Evolutionary conservation across 2,888 invertebrate species (phyloP).

Genomic region (Uloborus plumipes): DNA sequence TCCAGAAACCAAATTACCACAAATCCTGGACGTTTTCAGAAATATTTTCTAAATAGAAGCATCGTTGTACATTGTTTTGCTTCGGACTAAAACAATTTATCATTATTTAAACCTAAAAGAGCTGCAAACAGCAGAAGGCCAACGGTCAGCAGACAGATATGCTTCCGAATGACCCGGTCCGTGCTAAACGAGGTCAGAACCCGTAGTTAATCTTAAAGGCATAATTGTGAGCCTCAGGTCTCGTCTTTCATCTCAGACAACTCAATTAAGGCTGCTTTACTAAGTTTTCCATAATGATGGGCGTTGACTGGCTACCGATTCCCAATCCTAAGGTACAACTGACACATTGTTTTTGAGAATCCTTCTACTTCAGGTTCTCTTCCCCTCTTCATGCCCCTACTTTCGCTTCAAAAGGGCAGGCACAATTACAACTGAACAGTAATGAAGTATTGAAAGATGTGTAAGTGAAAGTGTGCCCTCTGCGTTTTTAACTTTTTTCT

Average conservation of each 20-base stretch:
- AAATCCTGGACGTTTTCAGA: too few species aligned
- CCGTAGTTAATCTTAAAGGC: constrained; percentile 4
- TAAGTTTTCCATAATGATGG: constrained; percentile 30
- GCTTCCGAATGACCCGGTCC: constrained; percentile 24
- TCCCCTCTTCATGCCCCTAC: neutral
- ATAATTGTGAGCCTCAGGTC: constrained; percentile 43
- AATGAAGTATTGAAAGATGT: constrained; percentile 27
- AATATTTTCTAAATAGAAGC: too few species aligned
- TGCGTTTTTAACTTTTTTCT: neutral
- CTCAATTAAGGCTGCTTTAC: constrained; percentile 51
- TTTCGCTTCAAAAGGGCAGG: neutral
- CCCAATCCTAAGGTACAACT: constrained; percentile 16
- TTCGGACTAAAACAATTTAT: too few species aligned
- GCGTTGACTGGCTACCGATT: constrained; percentile 45
- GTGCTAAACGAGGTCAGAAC: constrained; percentile 10
- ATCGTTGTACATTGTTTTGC: too few species aligned
- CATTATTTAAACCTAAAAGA: too few species aligned
- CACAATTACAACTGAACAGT: constrained; percentile 29
- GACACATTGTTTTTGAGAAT: constrained; percentile 25
- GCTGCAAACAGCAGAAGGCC: too few species aligned
- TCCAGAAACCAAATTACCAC: too few species aligned
- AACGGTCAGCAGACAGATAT: too few species aligned
- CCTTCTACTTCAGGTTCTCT: constrained; percentile 6
- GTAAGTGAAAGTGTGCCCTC: constrained; percentile 47
- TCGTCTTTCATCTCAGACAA: constrained; percentile 46